Percentiles rank a stretch among this genome's conserved stretches.
phyloP scores from a whole-genome alignment of 2,113 vertebrate species.

The Empidonax traillii region DNA sequence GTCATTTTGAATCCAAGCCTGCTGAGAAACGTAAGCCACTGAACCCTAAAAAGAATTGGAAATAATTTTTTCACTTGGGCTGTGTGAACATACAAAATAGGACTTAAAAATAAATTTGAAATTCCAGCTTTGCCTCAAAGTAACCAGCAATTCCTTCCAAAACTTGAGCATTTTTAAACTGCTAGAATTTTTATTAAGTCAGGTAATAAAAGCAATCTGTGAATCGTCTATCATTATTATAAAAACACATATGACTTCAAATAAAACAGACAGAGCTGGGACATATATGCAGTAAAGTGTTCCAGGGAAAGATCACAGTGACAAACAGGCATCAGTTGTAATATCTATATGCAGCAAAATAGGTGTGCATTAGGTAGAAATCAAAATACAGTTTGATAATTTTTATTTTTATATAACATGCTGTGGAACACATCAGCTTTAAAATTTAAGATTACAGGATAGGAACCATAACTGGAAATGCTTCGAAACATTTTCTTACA shows the following conservation, averaged over 20 bases:
- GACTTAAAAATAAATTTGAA: neutral
- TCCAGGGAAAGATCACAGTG: neutral
- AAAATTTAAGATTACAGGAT: neutral
- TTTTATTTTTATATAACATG: neutral
- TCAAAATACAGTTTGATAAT: neutral
- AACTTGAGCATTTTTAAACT: neutral
- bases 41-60: slow-evolving; percentile 66
- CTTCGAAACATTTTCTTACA: neutral
- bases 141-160: neutral
- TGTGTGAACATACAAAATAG: neutral
- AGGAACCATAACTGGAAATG: neutral
- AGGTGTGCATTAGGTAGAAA: neutral
- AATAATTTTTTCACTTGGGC: neutral
- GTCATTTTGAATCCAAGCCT: slow-evolving; percentile 82
- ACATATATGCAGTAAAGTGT: neutral
- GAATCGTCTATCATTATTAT: neutral
- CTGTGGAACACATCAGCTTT: neutral
- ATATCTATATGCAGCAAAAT: neutral
- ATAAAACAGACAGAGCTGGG: neutral
- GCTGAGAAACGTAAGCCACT: slow-evolving; percentile 80
- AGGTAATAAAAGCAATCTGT: neutral
- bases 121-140: neutral
- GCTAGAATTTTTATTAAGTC: neutral
- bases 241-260: neutral
- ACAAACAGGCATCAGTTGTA: neutral